Evolutionary conservation across 2,888 invertebrate genomes (phyloP), one percentile per base, ranked within the genome.

Genomic region (Melolontha melolontha): DNA sequence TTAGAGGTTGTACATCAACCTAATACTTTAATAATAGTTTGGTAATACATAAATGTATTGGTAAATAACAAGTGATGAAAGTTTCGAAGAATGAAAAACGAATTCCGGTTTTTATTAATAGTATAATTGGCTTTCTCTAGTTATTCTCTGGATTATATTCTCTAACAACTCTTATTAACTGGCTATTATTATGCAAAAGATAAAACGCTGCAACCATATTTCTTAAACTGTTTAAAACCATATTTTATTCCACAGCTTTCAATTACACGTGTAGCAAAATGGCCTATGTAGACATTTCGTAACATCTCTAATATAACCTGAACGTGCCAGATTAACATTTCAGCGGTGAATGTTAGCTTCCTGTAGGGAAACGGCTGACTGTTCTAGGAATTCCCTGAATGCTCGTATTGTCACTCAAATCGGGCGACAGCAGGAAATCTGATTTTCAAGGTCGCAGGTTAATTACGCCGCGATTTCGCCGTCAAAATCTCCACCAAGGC

Each of bases 281-380:
- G 39, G 55, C 41, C 27, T 27, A 44, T 10, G 59, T 8, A 29
- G 27, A 27, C 12, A 1, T 29, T 44, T 27, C 27, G 27, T 59
- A 59, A 44, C 27, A 5, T n/a, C 14, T 11, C 2, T n/a, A 44
- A 16, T 27, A 14, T 22, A 29, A 44, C 44, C 14, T 44, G 42
- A 59, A 47, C 47, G 59, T 17, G 47, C 14, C 12, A 47, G 59
- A 59, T 59, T 59, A 59, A 59, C 59, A 59, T 59, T 59, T 59
- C 34, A 47, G 44, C 44, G 44, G 44, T 27, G 42, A 44, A 47
- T 29, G 59, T 29, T 44, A 29, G 44, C 29, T 59, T 44, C 27
- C 59, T 44, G 44, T 42, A 5, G 44, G 59, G 59, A 44, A 59
- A 44, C 27, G 59, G 11, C 14, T 47, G 59, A 29, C 59, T 59